Percentiles rank a stretch among this genome's conserved stretches.
phyloP scores from a whole-genome alignment of 2,888 invertebrate species.

The Scrobipalpa atriplicella region DNA sequence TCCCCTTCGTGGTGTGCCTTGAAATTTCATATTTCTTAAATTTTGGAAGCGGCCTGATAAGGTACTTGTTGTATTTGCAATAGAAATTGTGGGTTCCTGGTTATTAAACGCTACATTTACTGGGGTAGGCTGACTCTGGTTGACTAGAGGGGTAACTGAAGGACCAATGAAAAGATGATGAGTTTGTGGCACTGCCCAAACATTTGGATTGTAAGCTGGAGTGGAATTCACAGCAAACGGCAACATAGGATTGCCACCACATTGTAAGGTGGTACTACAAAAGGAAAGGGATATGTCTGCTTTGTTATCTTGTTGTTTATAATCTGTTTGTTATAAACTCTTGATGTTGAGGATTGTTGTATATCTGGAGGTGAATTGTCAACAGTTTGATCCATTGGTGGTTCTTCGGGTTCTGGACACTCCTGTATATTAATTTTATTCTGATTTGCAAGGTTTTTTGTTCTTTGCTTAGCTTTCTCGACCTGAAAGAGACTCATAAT shows the following conservation, averaged over 20 bases:
- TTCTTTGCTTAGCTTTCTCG: slow-evolving; percentile 51
- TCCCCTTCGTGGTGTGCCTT: not conserved
- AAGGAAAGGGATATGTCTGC: slow-evolving; percentile 25
- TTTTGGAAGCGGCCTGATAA: not conserved
- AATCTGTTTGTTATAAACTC: slow-evolving; percentile 44
- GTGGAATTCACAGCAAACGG: slow-evolving; percentile 16
- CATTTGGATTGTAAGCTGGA: slow-evolving; percentile 40
- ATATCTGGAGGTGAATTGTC: slow-evolving; percentile 10
- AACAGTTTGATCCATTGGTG: slow-evolving; percentile 41
- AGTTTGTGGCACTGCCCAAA: slow-evolving; percentile 43
- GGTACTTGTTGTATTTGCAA: not conserved
- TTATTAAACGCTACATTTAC: not conserved
- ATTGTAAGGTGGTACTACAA: slow-evolving; percentile 20
- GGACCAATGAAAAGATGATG: slow-evolving; percentile 37
- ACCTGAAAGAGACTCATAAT: slow-evolving; percentile 45
- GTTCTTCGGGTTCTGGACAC: slow-evolving; percentile 60
- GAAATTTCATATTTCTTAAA: not conserved
- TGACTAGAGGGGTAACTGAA: slow-evolving; percentile 30
- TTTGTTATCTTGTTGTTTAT: slow-evolving; percentile 47
- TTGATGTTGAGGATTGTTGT: slow-evolving; percentile 29
- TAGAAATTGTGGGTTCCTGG: not conserved
- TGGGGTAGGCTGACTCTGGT: not conserved
- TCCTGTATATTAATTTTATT: slow-evolving; percentile 37
- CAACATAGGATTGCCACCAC: slow-evolving; percentile 1
- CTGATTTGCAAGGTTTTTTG: slow-evolving; percentile 39